Base-by-base conservation (phyloP, 2,797 vertebrate species). In the Gephyroberyx darwinii region DNA sequence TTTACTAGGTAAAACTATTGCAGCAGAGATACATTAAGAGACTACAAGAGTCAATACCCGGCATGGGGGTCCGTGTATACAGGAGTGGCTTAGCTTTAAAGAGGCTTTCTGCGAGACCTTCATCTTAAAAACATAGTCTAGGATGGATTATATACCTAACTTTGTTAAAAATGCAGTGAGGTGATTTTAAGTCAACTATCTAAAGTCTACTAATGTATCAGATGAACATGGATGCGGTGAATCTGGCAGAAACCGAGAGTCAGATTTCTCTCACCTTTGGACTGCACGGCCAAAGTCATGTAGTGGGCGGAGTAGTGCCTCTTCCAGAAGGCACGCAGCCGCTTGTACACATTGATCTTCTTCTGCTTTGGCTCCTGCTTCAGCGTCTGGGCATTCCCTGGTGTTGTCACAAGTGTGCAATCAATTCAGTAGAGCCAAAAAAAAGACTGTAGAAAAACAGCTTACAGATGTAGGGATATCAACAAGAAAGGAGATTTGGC, bases 261-360 rank as follows among this genome's bases (percentile, higher is more conserved):
- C 68, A 14, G 73, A 80, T 65, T 70, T 70, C 65, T 1, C 72
- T 85, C 91, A 97, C 98, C 98, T 97, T 96, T 97, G 60, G 96
- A 98, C 71, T 99, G 97, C 80, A 99, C 96, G 53, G 96, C 93
- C 87, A 98, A 92, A 65, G 97, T 99, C 97, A 99, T 99, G 77
- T 97, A 99, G 84, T 97, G 95, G 73, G 97, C 96, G 58, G 97
- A 98, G 89, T 98, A 99, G 84, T 97, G 91, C 69, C 85, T 94
- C 91, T 95, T 95, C 96, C 97, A 97, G 91, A 99, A 99, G n/a
- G 96, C 94, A 59, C 94, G 94, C 80, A 99, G 87, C 4, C 96
- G 94, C 62, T 93, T 93, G 79, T 98, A 96, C 59, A 96, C 96
- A 74, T 97, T 96, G 72, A 98, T 98, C 51, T 96, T 95, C n/a